A percentile compares a stretch with the other conserved stretches of the same genome.
These are phyloP conservation scores for Hippocampus mohnikei DNA, from an alignment of 2,113 vertebrate species.

Conservation along the genomic window DNA sequence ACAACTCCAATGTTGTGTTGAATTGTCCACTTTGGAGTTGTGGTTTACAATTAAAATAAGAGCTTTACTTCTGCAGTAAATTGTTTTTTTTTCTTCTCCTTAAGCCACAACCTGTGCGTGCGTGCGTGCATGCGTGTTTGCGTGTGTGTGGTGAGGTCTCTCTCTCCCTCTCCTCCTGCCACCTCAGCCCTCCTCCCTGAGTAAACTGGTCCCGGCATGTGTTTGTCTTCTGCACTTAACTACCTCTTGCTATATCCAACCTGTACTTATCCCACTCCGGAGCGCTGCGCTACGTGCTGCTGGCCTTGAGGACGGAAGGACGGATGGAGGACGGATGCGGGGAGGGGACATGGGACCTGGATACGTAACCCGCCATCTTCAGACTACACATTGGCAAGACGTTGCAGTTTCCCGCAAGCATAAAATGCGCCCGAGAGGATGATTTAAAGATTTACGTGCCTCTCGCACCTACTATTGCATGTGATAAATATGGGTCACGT, in stretches of 20 bases:
- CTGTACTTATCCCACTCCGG: constrained; percentile 70
- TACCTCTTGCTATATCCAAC: constrained; percentile 72
- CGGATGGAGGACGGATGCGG: neutral
- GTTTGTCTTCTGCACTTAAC: constrained; percentile 74
- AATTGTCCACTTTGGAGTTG: neutral
- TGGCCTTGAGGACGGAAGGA: constrained; percentile 40
- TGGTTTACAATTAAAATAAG: neutral
- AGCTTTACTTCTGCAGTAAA: constrained; percentile 33
- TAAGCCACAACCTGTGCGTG: constrained; percentile 34
- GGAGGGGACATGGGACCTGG: constrained; percentile 34
- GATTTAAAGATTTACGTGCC: constrained; percentile 5
- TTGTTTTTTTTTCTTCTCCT: constrained; percentile 42
- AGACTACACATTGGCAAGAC: neutral
- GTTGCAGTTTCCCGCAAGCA: neutral
- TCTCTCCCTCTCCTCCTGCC: constrained; percentile 43
- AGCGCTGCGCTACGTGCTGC: constrained; percentile 56
- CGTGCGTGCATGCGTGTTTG: constrained; percentile 4
- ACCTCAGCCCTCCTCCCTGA: constrained; percentile 53
- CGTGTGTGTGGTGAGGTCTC: constrained; percentile 47
- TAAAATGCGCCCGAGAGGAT: constrained; percentile 4
- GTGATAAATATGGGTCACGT: neutral
- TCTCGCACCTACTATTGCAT: neutral
- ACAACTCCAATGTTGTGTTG: neutral
- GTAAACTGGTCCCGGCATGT: constrained; percentile 72
- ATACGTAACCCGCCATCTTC: constrained; percentile 34